Evolutionary conservation across 2,888 invertebrate genomes (phyloP).

Genomic region (Nudaria mundana): DNA sequence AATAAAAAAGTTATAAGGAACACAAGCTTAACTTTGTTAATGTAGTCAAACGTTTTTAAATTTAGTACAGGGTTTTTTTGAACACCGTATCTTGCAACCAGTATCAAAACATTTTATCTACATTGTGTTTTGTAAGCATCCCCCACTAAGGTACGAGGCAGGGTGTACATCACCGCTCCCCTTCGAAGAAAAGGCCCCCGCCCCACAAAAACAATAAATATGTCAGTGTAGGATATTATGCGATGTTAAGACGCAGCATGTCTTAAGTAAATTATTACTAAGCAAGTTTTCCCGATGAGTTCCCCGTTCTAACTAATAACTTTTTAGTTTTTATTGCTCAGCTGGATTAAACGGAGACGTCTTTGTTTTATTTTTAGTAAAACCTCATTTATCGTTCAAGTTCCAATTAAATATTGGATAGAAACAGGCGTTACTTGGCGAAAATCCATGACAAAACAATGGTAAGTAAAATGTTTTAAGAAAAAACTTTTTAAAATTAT

Average conservation of each 20-base stretch:
- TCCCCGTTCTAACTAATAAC: conserved; percentile 67
- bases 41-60: conserved; percentile 18
- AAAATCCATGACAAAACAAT: too few relatives aligned
- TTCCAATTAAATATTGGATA: conserved; percentile 9
- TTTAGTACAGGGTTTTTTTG: conserved; percentile 23
- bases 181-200: conserved; percentile 47
- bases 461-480: too few relatives aligned
- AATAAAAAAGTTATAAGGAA: not conserved
- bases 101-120: conserved; percentile 42
- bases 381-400: conserved; percentile 24
- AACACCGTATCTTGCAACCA: conserved; percentile 21
- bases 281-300: conserved; percentile 73
- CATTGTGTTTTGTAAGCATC: conserved; percentile 33
- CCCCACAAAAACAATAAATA: conserved; percentile 75
- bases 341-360: conserved; percentile 52
- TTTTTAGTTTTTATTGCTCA: conserved; percentile 70
- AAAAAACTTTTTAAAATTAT: too few relatives aligned
- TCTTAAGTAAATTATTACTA: conserved; percentile 76
- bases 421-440: too few relatives aligned
- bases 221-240: conserved; percentile 77
- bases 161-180: conserved; percentile 19
- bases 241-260: conserved; percentile 54
- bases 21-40: conserved; percentile 16
- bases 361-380: conserved; percentile 44
- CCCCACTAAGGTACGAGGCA: conserved; percentile 19